Evolutionary conservation across 2,113 vertebrate genomes (phyloP).

Genomic region (Corythornis madagascariensis): DNA sequence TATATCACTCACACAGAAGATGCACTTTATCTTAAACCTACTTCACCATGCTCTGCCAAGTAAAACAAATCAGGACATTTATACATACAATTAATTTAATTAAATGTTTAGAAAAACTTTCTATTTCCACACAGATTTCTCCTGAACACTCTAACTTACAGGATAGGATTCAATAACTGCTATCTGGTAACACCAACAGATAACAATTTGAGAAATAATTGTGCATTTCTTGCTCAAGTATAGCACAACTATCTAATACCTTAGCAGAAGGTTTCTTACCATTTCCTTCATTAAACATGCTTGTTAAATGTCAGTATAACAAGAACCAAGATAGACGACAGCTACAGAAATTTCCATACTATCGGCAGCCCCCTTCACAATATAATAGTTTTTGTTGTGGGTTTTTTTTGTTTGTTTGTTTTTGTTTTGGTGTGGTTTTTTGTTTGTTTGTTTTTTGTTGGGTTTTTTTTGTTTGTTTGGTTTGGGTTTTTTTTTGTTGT

Average conservation of each 20-base stretch:
- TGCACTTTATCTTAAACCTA: background rate
- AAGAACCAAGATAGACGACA: background rate
- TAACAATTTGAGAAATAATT: background rate
- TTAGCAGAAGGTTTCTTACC: background rate
- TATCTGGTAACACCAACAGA: background rate
- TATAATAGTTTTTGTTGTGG: too few relatives aligned
- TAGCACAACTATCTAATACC: background rate
- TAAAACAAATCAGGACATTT: background rate
- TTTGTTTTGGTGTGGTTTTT: too few relatives aligned
- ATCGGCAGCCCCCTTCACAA: background rate
- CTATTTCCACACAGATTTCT: background rate
- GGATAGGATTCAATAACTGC: background rate
- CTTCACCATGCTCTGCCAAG: background rate
- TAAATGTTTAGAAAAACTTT: background rate
- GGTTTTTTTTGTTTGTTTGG: background rate
- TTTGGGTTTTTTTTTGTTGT: too few relatives aligned
- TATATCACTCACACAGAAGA: background rate
- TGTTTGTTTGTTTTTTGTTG: background rate
- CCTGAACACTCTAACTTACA: background rate
- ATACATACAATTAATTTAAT: accelerated
- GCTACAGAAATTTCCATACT: background rate
- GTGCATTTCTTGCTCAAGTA: background rate
- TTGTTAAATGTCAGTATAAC: background rate
- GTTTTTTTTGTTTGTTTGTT: background rate
- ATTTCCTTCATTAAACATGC: background rate